Conservation (phyloP, 2,888 invertebrate genomes). For the Idaea biselata region DNA sequence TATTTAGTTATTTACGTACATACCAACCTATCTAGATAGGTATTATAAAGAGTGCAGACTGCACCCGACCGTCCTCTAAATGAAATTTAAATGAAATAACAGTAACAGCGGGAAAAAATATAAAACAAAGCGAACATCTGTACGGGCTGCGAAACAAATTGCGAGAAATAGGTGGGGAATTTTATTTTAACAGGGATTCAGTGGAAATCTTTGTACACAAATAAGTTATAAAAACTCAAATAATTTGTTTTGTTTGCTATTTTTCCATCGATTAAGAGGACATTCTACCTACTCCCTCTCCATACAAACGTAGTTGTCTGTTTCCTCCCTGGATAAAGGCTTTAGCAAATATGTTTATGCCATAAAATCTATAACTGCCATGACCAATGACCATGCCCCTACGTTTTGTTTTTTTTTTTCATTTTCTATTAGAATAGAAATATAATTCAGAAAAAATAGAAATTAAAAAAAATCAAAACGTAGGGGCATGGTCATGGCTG, state of each 20-base stretch:
- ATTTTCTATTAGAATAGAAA: no score
- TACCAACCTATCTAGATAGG: background rate
- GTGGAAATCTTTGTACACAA: conserved; percentile 7
- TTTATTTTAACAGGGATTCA: conserved; percentile 22
- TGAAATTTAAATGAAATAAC: conserved; percentile 45
- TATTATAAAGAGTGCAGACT: conserved; percentile 12
- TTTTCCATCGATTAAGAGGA: no score
- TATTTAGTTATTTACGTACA: background rate
- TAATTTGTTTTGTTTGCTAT: conserved; percentile 15
- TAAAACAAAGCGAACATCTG: conserved; percentile 23
- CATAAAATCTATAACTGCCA: no score
- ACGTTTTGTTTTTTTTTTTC: no score
- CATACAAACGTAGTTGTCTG: no score
- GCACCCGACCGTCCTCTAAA: conserved; percentile 29
- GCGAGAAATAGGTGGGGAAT: conserved; percentile 31
- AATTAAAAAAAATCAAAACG: no score
- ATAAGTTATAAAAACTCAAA: conserved; percentile 8
- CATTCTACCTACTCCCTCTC: no score
- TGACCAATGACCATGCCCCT: no score
- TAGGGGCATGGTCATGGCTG: no score
- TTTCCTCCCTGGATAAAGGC: no score
- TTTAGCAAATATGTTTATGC: no score
- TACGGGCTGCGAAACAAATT: conserved; percentile 33
- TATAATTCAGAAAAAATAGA: no score
- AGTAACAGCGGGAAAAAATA: conserved; percentile 25